Conservation (phyloP, 2,797 vertebrate species). For the Pangasius macronema region DNA sequence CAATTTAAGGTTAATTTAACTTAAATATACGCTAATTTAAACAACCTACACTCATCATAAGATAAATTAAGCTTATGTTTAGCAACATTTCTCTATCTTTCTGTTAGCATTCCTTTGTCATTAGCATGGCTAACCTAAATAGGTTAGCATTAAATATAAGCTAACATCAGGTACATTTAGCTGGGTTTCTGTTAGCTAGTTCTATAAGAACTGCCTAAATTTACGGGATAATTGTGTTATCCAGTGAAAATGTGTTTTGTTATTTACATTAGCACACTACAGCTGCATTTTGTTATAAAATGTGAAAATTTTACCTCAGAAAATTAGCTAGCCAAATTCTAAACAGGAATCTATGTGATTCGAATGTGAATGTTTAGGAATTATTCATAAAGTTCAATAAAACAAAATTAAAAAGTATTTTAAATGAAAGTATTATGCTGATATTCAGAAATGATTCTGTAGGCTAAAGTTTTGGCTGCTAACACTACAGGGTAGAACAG, state of each 20-base stretch:
- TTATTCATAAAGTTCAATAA: not conserved
- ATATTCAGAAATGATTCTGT: not conserved
- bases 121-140: not conserved
- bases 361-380: not conserved
- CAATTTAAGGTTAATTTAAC: not conserved
- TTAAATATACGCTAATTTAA: not conserved
- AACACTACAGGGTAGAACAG: not conserved
- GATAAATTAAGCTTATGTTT: not conserved
- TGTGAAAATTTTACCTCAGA: not conserved
- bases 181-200: not conserved
- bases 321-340: not conserved
- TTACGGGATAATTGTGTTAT: not conserved
- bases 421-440: not conserved
- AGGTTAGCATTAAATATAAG: not conserved
- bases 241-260: not conserved
- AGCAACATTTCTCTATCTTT: not conserved
- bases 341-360: not conserved
- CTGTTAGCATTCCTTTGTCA: not conserved
- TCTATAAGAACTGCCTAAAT: not conserved
- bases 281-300: not conserved
- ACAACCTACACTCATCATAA: too few species aligned
- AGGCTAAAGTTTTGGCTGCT: not conserved
- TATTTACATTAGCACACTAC: not conserved
- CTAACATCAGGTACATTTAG: not conserved
- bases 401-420: not conserved